phyloP scores from a whole-genome alignment of 1,140 invertebrate species.

The Pseudomyrmex sp. region DNA sequence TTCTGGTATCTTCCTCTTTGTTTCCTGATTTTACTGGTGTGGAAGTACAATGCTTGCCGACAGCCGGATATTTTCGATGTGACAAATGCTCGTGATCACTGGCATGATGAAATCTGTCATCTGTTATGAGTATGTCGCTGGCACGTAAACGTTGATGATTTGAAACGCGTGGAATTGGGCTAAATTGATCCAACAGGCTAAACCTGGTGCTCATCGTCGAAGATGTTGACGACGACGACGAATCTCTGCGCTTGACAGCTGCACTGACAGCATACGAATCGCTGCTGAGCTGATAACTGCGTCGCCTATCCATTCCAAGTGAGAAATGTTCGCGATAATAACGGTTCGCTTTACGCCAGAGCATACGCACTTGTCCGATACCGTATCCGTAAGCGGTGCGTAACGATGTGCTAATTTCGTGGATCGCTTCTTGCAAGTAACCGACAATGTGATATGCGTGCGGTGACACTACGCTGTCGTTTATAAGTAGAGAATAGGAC shows the following conservation, averaged over 20 bases:
- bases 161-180: constrained; percentile 66
- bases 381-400: constrained; percentile 18
- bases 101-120: constrained; percentile 11
- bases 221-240: not conserved
- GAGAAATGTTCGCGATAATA: constrained; percentile 56
- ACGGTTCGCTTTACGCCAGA: constrained; percentile 36
- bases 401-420: constrained; percentile 60
- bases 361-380: constrained; percentile 16
- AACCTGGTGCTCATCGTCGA: constrained; percentile 40
- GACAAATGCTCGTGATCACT: not conserved
- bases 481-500: constrained; percentile 79
- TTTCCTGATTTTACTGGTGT: constrained; percentile 71
- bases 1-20: constrained; percentile 63
- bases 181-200: constrained; percentile 61
- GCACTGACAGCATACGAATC: constrained; percentile 56
- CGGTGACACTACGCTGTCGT: constrained; percentile 80
- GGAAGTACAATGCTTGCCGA: constrained; percentile 68
- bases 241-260: constrained; percentile 32
- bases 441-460: constrained; percentile 72
- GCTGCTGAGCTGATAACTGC: constrained; percentile 75
- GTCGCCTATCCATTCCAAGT: constrained; percentile 69
- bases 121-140: not conserved
- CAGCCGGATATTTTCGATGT: not conserved
- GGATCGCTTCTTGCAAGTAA: constrained; percentile 61
- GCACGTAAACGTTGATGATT: not conserved